Evolutionary conservation across 2,797 vertebrate genomes (phyloP).

Genomic region (Emys orbicularis): DNA sequence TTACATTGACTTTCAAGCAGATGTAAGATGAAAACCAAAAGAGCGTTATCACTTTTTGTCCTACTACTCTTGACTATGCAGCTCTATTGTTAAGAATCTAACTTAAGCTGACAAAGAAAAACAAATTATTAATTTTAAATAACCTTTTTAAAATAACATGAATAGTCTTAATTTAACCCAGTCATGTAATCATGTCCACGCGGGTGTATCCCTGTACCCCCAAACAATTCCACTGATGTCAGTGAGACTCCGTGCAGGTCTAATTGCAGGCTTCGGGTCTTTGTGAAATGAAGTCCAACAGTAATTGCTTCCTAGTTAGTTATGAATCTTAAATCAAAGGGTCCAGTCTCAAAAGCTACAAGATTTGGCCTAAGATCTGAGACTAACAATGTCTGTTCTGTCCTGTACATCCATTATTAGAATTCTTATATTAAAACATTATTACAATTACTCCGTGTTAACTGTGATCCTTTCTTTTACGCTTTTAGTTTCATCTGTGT

Average conservation of each 20-base stretch:
- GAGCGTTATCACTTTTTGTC: neutral
- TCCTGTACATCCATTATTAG: neutral
- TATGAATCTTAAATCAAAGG: neutral
- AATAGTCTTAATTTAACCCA: neutral
- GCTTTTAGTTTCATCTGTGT: conserved; percentile 89
- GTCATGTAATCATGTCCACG: neutral
- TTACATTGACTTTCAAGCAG: neutral
- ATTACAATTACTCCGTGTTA: neutral
- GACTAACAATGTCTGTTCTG: rapidly evolving
- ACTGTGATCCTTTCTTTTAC: conserved; percentile 51
- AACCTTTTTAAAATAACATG: neutral
- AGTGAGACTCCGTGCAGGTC: neutral
- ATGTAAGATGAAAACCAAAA: neutral
- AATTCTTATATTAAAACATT: neutral
- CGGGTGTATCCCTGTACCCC: neutral
- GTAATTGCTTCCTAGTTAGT: neutral
- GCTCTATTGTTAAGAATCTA: neutral
- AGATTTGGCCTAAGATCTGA: neutral
- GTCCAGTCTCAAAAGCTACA: rapidly evolving
- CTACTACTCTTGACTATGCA: neutral
- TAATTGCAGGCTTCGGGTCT: neutral
- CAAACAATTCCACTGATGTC: neutral
- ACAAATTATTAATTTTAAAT: neutral
- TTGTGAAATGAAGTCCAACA: neutral
- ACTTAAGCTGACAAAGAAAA: neutral